Conservation (phyloP, 1,140 invertebrate species). For the Saccostrea glomerata region DNA sequence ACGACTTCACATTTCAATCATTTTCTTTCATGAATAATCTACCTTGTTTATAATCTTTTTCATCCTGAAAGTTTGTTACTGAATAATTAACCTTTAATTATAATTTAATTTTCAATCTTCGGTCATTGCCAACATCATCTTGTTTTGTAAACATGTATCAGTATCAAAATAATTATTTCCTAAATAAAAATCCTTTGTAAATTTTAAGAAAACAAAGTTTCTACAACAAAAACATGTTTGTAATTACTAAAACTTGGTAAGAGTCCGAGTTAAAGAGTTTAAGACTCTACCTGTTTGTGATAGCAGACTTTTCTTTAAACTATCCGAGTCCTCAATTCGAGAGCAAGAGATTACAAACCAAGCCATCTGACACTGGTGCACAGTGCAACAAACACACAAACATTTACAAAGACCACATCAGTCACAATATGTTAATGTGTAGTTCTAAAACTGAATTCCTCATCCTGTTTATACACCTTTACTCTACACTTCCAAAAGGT, state of each 20-base stretch:
- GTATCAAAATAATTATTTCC: too few species aligned
- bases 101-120: not conserved
- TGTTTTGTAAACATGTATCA: too few species aligned
- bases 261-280: not conserved
- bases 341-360: slow-evolving; percentile 9
- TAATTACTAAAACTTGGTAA: too few species aligned
- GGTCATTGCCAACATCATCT: not conserved
- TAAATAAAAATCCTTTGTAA: too few species aligned
- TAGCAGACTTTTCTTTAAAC: not conserved
- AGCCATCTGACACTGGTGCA: not conserved
- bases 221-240: too few species aligned
- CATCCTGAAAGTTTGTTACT: not conserved
- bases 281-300: not conserved
- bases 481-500: not conserved
- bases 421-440: not conserved
- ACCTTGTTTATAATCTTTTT: not conserved
- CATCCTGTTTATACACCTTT: not conserved
- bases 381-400: not conserved
- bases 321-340: not conserved
- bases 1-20: not conserved
- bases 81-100: not conserved
- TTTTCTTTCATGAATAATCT: not conserved
- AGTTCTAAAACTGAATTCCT: not conserved
- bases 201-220: too few species aligned
- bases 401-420: not conserved